phyloP scores from a whole-genome alignment of 2,797 vertebrate genomes.

The Mareca strepera region DNA sequence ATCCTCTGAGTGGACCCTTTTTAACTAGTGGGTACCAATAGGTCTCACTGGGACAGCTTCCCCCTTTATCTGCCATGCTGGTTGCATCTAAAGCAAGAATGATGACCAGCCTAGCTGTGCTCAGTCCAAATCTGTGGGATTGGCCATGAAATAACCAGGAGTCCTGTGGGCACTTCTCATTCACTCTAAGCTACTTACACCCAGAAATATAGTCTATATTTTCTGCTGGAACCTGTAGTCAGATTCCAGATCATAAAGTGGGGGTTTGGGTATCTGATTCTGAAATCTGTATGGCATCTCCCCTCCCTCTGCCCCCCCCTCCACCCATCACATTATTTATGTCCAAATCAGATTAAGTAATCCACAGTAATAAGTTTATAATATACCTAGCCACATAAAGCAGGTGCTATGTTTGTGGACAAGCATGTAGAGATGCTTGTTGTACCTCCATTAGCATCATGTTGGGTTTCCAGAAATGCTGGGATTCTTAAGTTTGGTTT shows the following conservation, averaged over 20 bases:
- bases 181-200: background rate
- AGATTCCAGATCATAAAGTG: background rate
- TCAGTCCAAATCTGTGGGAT: background rate
- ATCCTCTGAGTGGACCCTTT: background rate
- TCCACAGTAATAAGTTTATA: background rate
- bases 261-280: background rate
- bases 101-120: background rate
- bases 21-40: background rate
- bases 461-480: background rate
- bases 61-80: background rate
- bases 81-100: background rate
- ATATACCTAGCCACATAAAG: background rate
- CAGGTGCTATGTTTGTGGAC: background rate
- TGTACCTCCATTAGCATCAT: background rate
- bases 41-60: background rate
- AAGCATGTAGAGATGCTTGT: background rate
- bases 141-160: background rate
- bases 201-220: background rate
- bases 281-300: background rate
- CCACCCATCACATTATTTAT: background rate
- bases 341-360: background rate
- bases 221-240: background rate
- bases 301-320: too few relatives aligned
- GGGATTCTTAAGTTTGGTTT: background rate
- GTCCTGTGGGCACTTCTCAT: background rate